Conservation (phyloP, 2,113 vertebrate genomes). For the Pholis gunnellus region DNA sequence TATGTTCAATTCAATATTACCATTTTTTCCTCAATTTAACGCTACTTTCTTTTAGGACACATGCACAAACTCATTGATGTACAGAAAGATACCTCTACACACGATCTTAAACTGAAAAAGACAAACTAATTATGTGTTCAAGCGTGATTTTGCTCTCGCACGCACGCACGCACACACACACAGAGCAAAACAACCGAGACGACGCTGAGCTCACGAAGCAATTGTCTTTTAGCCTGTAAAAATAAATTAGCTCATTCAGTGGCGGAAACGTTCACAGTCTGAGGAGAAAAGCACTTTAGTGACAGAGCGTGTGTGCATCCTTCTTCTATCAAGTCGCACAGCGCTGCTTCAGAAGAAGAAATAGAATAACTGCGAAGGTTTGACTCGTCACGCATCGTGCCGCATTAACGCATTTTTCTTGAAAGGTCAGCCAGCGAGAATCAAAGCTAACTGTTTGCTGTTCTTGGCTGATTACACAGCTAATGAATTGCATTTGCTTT, state of each 20-base stretch:
- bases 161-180: neutral
- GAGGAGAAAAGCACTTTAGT: constrained; percentile 52
- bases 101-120: neutral
- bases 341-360: constrained; percentile 13
- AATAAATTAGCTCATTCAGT: constrained; percentile 68
- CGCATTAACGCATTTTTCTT: constrained; percentile 42
- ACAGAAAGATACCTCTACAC: neutral
- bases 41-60: constrained; percentile 5
- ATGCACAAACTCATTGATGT: neutral
- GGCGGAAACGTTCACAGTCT: constrained; percentile 55
- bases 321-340: constrained; percentile 20
- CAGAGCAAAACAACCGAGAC: constrained; percentile 17
- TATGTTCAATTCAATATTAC: constrained; percentile 19
- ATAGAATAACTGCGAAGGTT: constrained; percentile 13
- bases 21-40: constrained; percentile 16
- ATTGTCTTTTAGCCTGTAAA: constrained; percentile 65
- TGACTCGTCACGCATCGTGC: constrained; percentile 32
- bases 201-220: constrained; percentile 46
- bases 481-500: constrained; percentile 42
- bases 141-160: constrained; percentile 7
- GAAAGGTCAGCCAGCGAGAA: constrained; percentile 37
- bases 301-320: constrained; percentile 29
- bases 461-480: constrained; percentile 39
- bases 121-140: constrained; percentile 16
- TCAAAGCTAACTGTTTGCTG: constrained; percentile 15